These are phyloP conservation scores for Monochamus alternatus DNA, from an alignment of 2,888 invertebrate species.

Conservation along the genomic window DNA sequence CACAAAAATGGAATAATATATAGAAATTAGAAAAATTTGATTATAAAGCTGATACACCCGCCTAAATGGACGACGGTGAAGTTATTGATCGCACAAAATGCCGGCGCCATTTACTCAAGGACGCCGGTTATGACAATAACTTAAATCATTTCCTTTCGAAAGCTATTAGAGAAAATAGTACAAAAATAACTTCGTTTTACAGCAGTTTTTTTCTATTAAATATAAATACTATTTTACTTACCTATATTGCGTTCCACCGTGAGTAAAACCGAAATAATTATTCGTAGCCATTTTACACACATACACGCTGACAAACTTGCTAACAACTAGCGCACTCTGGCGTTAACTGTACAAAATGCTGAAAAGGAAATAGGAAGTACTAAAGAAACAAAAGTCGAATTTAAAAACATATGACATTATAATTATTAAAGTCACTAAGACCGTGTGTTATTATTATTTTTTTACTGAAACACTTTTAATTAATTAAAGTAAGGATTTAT, in stretches of 20 bases:
- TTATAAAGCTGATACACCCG: conserved; percentile 30
- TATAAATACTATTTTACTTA: conserved; percentile 71
- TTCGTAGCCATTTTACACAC: conserved; percentile 82
- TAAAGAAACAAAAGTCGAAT: neutral
- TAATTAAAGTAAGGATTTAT: too few relatives aligned
- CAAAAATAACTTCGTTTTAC: conserved; percentile 2
- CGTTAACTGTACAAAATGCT: conserved; percentile 26
- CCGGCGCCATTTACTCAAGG: conserved; percentile 70
- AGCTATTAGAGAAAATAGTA: neutral
- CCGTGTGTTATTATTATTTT: too few relatives aligned
- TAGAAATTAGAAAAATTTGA: neutral
- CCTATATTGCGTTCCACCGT: conserved; percentile 94
- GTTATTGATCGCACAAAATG: conserved; percentile 70
- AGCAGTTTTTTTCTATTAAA: conserved; percentile 3
- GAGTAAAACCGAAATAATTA: conserved; percentile 96
- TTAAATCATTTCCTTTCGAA: conserved; percentile 12
- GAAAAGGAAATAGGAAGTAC: conserved; percentile 36
- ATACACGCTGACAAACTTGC: conserved; percentile 57
- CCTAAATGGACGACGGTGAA: conserved; percentile 50
- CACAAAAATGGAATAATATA: neutral
- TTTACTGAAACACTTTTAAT: too few relatives aligned
- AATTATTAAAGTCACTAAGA: too few relatives aligned
- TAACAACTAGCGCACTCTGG: conserved; percentile 42
- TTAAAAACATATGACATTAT: neutral
- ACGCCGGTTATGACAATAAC: conserved; percentile 61